Conservation (phyloP, 2,888 invertebrate species). For the Macrophya alboannulata region DNA sequence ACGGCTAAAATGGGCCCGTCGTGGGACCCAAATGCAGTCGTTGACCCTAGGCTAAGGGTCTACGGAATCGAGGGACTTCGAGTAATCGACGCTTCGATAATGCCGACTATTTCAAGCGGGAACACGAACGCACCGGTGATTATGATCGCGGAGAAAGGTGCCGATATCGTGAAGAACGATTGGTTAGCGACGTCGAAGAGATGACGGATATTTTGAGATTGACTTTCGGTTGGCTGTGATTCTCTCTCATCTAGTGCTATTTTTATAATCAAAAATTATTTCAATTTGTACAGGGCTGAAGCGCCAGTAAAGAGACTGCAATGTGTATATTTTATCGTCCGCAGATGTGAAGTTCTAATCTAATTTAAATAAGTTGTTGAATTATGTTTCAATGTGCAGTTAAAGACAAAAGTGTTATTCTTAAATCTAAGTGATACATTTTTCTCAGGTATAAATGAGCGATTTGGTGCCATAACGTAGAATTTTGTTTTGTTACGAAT, state of each 20-base stretch:
- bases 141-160: conserved; percentile 95
- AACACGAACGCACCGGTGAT: conserved; percentile 96
- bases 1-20: conserved; percentile 94
- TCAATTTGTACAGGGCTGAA: neutral
- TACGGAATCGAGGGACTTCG: conserved; percentile 90
- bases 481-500: conserved; percentile 8
- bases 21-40: conserved; percentile 90
- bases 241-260: neutral
- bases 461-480: conserved; percentile 37
- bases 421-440: neutral
- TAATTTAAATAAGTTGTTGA: neutral
- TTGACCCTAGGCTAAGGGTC: conserved; percentile 89
- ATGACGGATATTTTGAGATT: conserved; percentile 55
- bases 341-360: neutral
- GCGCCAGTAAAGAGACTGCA: conserved; percentile 21
- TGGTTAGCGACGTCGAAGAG: conserved; percentile 82
- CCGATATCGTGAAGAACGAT: conserved; percentile 93
- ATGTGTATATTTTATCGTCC: neutral
- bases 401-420: conserved; percentile 2
- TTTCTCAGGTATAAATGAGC: conserved; percentile 44
- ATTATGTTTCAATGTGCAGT: neutral
- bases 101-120: conserved; percentile 94
- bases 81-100: conserved; percentile 93
- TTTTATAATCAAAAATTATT: conserved; percentile 9
- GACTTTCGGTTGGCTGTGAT: conserved; percentile 22